These are phyloP conservation scores for Holacanthella duospinosa DNA, from an alignment of 2,888 invertebrate species.

Conservation along the genomic window DNA sequence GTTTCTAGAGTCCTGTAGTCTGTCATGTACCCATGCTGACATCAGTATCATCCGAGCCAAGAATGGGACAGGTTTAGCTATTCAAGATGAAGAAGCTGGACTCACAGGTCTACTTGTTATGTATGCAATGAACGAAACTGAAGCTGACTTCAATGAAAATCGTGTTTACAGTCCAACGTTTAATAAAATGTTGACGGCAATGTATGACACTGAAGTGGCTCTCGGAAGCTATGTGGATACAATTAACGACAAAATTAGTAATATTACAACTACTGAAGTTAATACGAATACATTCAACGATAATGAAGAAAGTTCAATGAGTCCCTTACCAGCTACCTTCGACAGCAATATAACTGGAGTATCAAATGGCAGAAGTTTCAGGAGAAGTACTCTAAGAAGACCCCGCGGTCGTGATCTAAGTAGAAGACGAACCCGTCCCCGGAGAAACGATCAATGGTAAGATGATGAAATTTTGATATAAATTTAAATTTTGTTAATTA, in stretches of 20 bases:
- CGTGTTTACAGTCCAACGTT: not conserved
- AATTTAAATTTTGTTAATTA: too few relatives aligned
- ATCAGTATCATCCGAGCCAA: not conserved
- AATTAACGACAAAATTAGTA: too few relatives aligned
- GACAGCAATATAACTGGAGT: too few relatives aligned
- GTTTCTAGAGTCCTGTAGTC: not conserved
- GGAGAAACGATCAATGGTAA: not conserved
- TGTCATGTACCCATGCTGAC: not conserved
- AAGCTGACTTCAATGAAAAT: not conserved
- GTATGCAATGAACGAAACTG: not conserved
- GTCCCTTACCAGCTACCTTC: too few relatives aligned
- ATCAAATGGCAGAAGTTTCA: too few relatives aligned
- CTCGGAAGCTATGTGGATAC: too few relatives aligned
- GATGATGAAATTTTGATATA: too few relatives aligned
- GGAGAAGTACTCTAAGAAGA: too few relatives aligned
- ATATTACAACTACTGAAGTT: too few relatives aligned
- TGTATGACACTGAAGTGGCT: conserved; percentile 1
- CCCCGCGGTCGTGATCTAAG: not conserved
- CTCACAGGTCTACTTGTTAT: not conserved
- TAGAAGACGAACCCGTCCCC: not conserved
- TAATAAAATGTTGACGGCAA: not conserved
- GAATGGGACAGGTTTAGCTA: not conserved
- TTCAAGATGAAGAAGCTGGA: not conserved
- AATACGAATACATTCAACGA: too few relatives aligned
- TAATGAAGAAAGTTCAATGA: too few relatives aligned